Conservation (phyloP, 2,113 vertebrate genomes). For the Aspiorhynchus laticeps region DNA sequence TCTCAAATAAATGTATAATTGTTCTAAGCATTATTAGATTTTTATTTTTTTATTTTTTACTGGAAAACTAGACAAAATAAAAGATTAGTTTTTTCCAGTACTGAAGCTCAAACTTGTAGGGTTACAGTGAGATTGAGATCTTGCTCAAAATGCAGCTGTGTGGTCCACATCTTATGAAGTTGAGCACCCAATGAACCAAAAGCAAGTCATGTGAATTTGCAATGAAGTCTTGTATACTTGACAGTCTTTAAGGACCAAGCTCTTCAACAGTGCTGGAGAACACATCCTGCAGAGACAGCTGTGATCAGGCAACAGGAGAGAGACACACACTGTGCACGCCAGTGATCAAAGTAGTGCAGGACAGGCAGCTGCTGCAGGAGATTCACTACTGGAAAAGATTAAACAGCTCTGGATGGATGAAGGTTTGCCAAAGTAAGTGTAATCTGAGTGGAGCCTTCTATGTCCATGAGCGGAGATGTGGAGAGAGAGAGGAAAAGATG, state of each 20-base stretch:
- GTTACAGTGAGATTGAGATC: neutral
- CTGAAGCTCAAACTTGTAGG: neutral
- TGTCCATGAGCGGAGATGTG: neutral
- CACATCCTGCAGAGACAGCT: slow-evolving; percentile 38
- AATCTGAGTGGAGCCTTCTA: slow-evolving; percentile 20
- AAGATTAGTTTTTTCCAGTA: neutral
- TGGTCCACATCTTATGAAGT: neutral
- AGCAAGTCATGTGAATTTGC: neutral
- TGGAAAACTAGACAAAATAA: neutral
- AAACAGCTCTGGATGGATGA: slow-evolving; percentile 47
- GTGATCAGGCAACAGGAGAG: slow-evolving; percentile 32
- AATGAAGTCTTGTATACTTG: neutral
- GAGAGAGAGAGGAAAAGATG: slow-evolving; percentile 37
- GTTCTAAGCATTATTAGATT: neutral
- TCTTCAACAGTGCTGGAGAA: slow-evolving; percentile 23
- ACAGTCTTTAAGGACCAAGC: neutral
- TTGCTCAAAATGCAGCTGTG: neutral
- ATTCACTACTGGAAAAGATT: slow-evolving; percentile 52
- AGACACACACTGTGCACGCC: slow-evolving; percentile 43
- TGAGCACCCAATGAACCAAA: neutral
- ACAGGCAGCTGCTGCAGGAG: slow-evolving; percentile 46
- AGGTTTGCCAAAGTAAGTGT: slow-evolving; percentile 49
- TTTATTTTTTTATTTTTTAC: neutral
- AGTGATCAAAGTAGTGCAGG: slow-evolving; percentile 54
- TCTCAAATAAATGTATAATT: neutral